Evolutionary conservation across 2,113 vertebrate species (phyloP).

Genomic region (Acanthisitta chloris): DNA sequence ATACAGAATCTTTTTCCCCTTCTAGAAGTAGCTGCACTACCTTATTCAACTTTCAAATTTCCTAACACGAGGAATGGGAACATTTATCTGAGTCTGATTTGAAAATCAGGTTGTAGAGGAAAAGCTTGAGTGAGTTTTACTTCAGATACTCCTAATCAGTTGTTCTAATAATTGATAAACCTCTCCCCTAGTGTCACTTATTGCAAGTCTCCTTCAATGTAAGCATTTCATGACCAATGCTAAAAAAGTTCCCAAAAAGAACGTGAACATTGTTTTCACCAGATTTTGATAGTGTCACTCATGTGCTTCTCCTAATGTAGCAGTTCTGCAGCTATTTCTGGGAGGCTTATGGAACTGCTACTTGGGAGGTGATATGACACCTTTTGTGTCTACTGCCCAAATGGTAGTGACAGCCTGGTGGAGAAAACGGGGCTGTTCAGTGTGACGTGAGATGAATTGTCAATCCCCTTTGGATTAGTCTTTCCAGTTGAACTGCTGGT

Average conservation of each 20-base stretch:
- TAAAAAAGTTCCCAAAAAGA: neutral
- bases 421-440: neutral
- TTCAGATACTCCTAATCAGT: neutral
- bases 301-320: neutral
- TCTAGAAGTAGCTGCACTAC: neutral
- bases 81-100: neutral
- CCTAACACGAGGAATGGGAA: neutral
- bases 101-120: neutral
- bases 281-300: neutral
- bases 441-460: neutral
- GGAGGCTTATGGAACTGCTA: neutral
- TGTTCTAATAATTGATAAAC: neutral
- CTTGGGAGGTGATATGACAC: neutral
- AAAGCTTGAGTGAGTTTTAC: neutral
- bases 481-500: neutral
- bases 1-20: neutral
- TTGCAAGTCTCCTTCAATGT: neutral
- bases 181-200: neutral
- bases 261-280: neutral
- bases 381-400: neutral
- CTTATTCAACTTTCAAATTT: neutral
- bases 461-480: neutral
- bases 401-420: neutral
- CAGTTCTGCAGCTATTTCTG: neutral
- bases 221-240: neutral